Evolutionary conservation across 2,797 vertebrate species (phyloP).

Genomic region (Rhynchonycteris naso): DNA sequence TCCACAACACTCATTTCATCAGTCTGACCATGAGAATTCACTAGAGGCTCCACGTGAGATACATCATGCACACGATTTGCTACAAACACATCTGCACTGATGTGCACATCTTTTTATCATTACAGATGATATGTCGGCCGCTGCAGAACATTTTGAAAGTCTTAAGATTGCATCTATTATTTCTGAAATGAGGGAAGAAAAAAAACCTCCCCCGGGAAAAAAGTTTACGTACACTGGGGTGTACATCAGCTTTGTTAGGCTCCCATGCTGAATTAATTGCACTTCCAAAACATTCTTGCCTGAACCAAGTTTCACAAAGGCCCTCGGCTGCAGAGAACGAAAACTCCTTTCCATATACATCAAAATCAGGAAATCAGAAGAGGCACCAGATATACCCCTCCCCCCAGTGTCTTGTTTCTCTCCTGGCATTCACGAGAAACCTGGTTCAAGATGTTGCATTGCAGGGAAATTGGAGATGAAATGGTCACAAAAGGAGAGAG

Average conservation of each 20-base stretch:
- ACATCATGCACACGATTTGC: conserved; percentile 53
- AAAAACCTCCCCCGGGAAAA: conserved; percentile 43
- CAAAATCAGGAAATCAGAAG: conserved; percentile 64
- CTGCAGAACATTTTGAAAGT: conserved; percentile 41
- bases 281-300: conserved; percentile 54
- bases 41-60: conserved; percentile 49
- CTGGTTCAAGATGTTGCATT: conserved; percentile 53
- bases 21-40: conserved; percentile 31
- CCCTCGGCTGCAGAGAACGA: conserved; percentile 25
- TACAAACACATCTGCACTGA: conserved; percentile 71
- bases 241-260: not conserved
- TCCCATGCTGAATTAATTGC: conserved; percentile 36
- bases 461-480: conserved; percentile 59
- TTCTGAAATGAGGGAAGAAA: conserved; percentile 49
- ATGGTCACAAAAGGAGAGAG: conserved; percentile 10
- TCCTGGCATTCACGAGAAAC: conserved; percentile 66
- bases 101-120: conserved; percentile 77
- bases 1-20: conserved; percentile 51
- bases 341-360: conserved; percentile 34
- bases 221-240: not conserved
- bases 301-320: conserved; percentile 17
- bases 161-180: conserved; percentile 55
- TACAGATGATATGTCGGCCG: conserved; percentile 30
- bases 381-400: not conserved
- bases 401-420: conserved; percentile 27